Base-by-base conservation (phyloP, 2,113 vertebrate genomes). In the Indicator maculatus region DNA sequence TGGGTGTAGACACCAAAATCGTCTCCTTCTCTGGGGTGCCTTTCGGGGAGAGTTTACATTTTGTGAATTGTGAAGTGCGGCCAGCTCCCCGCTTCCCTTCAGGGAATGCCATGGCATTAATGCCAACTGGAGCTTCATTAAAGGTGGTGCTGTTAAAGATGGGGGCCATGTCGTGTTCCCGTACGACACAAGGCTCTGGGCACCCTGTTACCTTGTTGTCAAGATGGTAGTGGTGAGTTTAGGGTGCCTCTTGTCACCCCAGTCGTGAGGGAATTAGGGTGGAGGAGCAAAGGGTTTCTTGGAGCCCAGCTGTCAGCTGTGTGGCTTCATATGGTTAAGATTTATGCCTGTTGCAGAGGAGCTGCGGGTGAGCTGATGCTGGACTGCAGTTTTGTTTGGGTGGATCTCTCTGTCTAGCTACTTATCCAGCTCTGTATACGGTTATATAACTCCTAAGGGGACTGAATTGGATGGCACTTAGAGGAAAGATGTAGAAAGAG, bases 301-400 rank as follows among this genome's bases (percentile, higher is more conserved):
- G 0, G 39, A 30, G 16, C n/a, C 41, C 28, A 5, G 7, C 19
- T 17, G 7, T 15, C 36, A 1, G 0, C 10, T 2, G 0, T 3
- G n/a, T 2, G 64, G 16, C 6, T 17, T 55, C 2, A 1, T 6
- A 2, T 0, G n/a, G 60, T 53, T 70, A 2, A 30, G 36, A 60
- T 24, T 58, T 9, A 41, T 56, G 18, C 1, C 1, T 5, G 65
- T 8, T 56, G 66, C 55, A 60, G 28, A 31, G 41, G 55, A 24
- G 65, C 65, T 26, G 1, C 4, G 63, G 39, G 59, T 44, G 80
- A 44, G 33, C 5, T 0, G 13, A 12, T 50, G 60, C 5, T 33
- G 66, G 31, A 1, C 52, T 36, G 79, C 78, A 8, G 44, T 27
- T 69, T 6, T 15, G 20, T 79, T 4, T 56, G 30, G 53, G 27